These are phyloP conservation scores for Eurytoma californica DNA, from an alignment of 2,888 invertebrate genomes.

Conservation along the genomic window DNA sequence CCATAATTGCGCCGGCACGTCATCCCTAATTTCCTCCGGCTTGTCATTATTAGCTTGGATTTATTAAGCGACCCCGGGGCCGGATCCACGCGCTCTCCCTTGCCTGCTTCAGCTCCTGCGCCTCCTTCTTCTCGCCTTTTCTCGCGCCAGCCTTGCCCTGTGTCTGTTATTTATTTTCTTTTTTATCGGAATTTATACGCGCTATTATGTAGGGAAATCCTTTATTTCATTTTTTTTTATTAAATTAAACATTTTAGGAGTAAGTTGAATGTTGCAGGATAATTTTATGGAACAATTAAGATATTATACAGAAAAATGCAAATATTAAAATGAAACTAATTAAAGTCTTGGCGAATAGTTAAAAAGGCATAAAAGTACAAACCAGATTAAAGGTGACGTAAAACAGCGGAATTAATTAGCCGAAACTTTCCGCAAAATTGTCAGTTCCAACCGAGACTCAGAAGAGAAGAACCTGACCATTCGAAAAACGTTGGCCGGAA, in stretches of 20 bases:
- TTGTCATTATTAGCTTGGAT: slow-evolving; percentile 44
- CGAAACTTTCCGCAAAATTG: neutral
- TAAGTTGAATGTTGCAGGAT: too few relatives aligned
- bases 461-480: neutral
- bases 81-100: neutral
- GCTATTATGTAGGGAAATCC: too few relatives aligned
- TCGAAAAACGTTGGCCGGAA: neutral
- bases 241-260: too few relatives aligned
- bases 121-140: neutral
- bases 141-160: neutral
- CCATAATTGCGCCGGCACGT: slow-evolving; percentile 3
- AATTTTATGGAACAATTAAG: too few relatives aligned
- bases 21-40: slow-evolving; percentile 30
- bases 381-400: too few relatives aligned
- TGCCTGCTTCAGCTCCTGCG: neutral
- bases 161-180: neutral
- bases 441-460: neutral
- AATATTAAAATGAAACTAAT: too few relatives aligned
- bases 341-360: too few relatives aligned
- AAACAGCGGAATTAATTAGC: too few relatives aligned
- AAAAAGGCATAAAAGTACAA: too few relatives aligned
- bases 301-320: too few relatives aligned
- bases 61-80: slow-evolving; percentile 15
- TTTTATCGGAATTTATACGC: too few relatives aligned
- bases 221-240: too few relatives aligned